Conservation (phyloP, 2,888 invertebrate genomes). For the Metellina segmentata region DNA sequence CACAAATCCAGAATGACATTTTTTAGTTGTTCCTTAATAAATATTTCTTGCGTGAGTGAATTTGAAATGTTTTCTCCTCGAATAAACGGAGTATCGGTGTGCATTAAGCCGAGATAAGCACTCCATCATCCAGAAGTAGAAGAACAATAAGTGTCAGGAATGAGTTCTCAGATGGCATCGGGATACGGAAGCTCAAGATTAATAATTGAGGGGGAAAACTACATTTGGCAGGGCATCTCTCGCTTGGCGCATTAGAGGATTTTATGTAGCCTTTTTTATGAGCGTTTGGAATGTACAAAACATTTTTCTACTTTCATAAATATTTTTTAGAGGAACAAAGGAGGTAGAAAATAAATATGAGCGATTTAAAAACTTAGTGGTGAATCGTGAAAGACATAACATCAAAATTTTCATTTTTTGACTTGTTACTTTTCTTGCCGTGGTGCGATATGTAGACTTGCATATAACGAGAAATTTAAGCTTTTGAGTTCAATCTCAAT, state of each 20-base stretch:
- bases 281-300: neutral
- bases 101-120: constrained; percentile 45
- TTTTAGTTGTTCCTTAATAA: neutral
- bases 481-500: too few species aligned
- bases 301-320: too few species aligned
- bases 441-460: too few species aligned
- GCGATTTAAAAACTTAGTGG: too few species aligned
- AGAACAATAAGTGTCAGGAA: constrained; percentile 70
- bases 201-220: constrained; percentile 39
- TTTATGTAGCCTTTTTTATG: neutral
- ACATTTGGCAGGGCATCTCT: constrained; percentile 35
- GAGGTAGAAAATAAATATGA: too few species aligned
- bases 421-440: too few species aligned
- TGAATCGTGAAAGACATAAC: too few species aligned
- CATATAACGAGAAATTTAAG: too few species aligned
- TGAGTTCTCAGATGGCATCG: constrained; percentile 61
- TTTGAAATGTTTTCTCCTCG: neutral
- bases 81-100: neutral
- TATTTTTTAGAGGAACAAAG: too few species aligned
- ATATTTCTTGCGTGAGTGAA: constrained; percentile 4
- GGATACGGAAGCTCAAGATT: constrained; percentile 48
- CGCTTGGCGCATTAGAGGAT: neutral
- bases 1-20: too few species aligned
- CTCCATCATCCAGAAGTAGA: constrained; percentile 48
- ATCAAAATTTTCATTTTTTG: too few species aligned